Conservation (phyloP, 2,888 invertebrate genomes). For the Terebella lapidaria region DNA sequence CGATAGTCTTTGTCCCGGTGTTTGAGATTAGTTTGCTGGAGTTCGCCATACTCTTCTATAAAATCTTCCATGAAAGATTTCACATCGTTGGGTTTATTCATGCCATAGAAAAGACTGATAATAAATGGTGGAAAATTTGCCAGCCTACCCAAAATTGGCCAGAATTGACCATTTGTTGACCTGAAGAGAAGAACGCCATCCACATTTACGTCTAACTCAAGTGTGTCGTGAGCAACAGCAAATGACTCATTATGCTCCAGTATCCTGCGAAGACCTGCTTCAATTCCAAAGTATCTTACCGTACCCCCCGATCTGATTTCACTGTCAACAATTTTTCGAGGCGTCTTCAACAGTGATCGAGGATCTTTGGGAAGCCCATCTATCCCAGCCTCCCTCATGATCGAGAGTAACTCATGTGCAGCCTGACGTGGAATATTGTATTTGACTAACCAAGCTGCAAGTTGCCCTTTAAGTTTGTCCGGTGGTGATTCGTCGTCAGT, state of each 20-base stretch:
- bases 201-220: constrained; percentile 5
- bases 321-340: not conserved
- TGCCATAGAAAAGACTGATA: constrained; percentile 1
- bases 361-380: not conserved
- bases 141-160: constrained; percentile 11
- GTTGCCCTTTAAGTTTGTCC: too few species aligned
- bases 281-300: constrained; percentile 10
- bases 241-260: not conserved
- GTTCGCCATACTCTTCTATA: not conserved
- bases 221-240: not conserved
- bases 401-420: too few species aligned
- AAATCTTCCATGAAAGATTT: not conserved
- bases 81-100: not conserved
- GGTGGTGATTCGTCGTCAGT: too few species aligned
- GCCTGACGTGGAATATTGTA: too few species aligned
- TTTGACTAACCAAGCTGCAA: too few species aligned
- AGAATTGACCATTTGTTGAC: constrained; percentile 5
- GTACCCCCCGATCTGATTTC: constrained; percentile 8
- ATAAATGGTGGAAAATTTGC: not conserved
- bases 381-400: too few species aligned
- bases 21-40: not conserved
- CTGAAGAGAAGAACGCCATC: constrained; percentile 16
- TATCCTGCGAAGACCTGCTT: not conserved
- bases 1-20: not conserved
- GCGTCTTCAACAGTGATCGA: not conserved